A percentile compares a stretch with the other conserved stretches of the same genome.
Conservation (phyloP, 2,113 vertebrate genomes). For the Cyrtonyx montezumae region DNA sequence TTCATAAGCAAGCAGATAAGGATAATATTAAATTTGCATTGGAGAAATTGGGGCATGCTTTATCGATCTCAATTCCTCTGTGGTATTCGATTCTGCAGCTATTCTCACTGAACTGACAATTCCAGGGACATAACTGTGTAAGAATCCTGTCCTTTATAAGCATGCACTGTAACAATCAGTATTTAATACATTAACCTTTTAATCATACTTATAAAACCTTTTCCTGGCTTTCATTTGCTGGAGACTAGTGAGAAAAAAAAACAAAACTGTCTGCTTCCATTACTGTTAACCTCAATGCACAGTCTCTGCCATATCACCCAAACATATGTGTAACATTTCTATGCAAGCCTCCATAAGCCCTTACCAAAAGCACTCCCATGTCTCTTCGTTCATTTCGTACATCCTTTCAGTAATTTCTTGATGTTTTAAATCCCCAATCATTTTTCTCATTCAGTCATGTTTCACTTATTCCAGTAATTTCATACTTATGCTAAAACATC, state of each 20-base stretch:
- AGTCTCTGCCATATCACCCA: background rate
- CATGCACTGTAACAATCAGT: background rate
- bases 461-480: slow-evolving; percentile 20
- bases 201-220: background rate
- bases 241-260: background rate
- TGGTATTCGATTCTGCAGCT: background rate
- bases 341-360: background rate
- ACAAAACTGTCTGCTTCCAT: background rate
- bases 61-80: background rate
- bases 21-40: background rate
- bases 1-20: background rate
- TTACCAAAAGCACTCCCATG: background rate
- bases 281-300: background rate
- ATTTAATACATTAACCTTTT: background rate
- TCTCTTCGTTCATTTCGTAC: background rate
- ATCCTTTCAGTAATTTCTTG: slow-evolving; percentile 11
- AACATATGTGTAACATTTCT: background rate
- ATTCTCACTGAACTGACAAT: background rate
- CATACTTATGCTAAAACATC: slow-evolving; percentile 16
- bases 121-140: background rate
- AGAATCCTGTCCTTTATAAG: background rate
- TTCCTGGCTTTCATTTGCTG: background rate
- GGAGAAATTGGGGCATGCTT: rapidly evolving
- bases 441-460: background rate
- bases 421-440: slow-evolving; percentile 34